These are phyloP conservation scores for Temnothorax longispinosus DNA, from an alignment of 1,140 invertebrate genomes.

Conservation along the genomic window DNA sequence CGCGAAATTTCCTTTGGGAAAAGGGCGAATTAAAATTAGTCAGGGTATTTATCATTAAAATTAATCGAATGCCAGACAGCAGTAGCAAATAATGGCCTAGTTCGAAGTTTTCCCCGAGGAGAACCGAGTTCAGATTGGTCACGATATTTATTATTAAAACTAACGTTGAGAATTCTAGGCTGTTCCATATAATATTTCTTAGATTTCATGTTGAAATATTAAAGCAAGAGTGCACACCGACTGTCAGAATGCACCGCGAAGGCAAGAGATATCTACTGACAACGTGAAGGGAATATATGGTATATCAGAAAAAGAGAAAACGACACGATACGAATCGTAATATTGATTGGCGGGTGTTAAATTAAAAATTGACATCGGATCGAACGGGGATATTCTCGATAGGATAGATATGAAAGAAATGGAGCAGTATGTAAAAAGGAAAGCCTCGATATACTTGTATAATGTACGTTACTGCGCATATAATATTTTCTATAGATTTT, in stretches of 20 bases:
- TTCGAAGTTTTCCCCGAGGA: not conserved
- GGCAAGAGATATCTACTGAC: not conserved
- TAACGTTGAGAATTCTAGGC: not conserved
- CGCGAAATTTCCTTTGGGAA: not conserved
- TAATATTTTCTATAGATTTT: conserved; percentile 2
- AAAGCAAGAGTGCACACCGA: not conserved
- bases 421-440: conserved; percentile 4
- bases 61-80: not conserved
- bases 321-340: not conserved
- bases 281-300: conserved; percentile 14
- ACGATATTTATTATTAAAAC: not conserved
- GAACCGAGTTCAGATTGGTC: not conserved
- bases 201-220: conserved; percentile 20
- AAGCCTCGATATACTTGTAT: not conserved
- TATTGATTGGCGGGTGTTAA: conserved; percentile 41
- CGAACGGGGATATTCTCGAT: conserved; percentile 3
- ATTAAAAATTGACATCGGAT: conserved; percentile 36
- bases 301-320: conserved; percentile 2
- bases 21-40: not conserved
- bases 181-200: not conserved
- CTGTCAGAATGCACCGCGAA: not conserved
- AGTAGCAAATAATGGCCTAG: not conserved
- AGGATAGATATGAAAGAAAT: not conserved
- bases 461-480: not conserved
- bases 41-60: not conserved